Conservation (phyloP, 2,797 vertebrate genomes). For the Gymnoscopelus braueri region DNA sequence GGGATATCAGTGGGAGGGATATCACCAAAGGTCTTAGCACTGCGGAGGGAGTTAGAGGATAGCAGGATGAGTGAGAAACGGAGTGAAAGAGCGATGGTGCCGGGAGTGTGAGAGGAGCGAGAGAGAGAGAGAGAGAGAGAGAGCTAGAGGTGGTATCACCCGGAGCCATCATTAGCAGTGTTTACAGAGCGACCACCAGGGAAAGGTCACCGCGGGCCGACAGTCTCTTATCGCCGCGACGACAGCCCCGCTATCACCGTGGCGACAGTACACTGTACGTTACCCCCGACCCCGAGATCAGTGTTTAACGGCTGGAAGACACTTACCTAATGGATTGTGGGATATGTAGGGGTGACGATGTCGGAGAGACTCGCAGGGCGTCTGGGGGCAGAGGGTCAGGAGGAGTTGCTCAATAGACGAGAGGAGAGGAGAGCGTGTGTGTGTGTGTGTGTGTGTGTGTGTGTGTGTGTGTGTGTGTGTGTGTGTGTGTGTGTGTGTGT, state of each 20-base stretch:
- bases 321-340: slow-evolving; percentile 52
- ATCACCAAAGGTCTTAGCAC: slow-evolving; percentile 47
- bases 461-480: slow-evolving; percentile 6
- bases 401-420: background rate
- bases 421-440: background rate
- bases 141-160: slow-evolving; percentile 56
- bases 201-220: slow-evolving; percentile 63
- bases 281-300: slow-evolving; percentile 32
- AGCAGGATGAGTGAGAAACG: slow-evolving; percentile 7
- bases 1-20: slow-evolving; percentile 14
- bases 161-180: slow-evolving; percentile 70
- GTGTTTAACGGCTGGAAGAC: slow-evolving; percentile 44
- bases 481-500: background rate
- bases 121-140: background rate
- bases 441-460: background rate
- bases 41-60: slow-evolving; percentile 6
- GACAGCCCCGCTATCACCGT: slow-evolving; percentile 20
- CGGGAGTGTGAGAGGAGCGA: slow-evolving; percentile 11
- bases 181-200: slow-evolving; percentile 61
- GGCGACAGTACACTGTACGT: slow-evolving; percentile 4
- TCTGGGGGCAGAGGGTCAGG: background rate
- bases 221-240: slow-evolving; percentile 63
- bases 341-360: slow-evolving; percentile 30
- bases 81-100: background rate
- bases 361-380: slow-evolving; percentile 4